Conservation (phyloP, 2,797 vertebrate genomes). For the Muscicapa comitata region DNA sequence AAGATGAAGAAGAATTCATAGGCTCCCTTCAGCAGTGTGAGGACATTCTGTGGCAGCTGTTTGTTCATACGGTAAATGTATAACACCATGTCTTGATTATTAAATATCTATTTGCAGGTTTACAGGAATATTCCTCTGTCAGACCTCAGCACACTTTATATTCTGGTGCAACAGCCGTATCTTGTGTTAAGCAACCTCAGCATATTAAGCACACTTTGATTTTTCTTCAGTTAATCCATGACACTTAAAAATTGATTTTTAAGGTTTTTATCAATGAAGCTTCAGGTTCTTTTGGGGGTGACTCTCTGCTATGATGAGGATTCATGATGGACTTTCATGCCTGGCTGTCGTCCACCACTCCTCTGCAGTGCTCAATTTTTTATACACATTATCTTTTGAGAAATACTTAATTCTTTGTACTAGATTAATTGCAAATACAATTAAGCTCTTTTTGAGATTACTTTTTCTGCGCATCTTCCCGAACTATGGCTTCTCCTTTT, state of each 20-base stretch:
- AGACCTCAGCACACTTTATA: constrained; percentile 50
- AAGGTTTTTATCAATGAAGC: constrained; percentile 53
- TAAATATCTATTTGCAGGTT: constrained; percentile 46
- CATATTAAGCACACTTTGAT: constrained; percentile 71
- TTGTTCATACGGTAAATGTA: constrained; percentile 41
- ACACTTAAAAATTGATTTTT: constrained; percentile 55
- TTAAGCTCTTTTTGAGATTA: not conserved
- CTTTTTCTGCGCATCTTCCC: not conserved
- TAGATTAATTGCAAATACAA: not conserved
- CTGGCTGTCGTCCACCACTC: not conserved
- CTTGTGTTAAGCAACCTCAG: constrained; percentile 55
- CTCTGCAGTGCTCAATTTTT: not conserved
- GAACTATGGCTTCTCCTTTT: not conserved
- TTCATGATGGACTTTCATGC: not conserved
- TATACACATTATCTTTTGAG: not conserved
- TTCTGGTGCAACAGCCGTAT: constrained; percentile 55
- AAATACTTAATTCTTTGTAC: not conserved
- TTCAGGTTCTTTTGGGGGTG: constrained; percentile 24
- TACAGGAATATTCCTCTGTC: constrained; percentile 47
- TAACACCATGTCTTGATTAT: constrained; percentile 38
- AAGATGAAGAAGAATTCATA: constrained; percentile 25
- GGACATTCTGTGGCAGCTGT: constrained; percentile 32
- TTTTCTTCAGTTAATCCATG: constrained; percentile 57
- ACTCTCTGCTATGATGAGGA: constrained; percentile 29
- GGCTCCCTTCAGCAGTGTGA: constrained; percentile 26